phyloP scores from a whole-genome alignment of 2,113 vertebrate species.

The Campylorhamphus procurvoides region DNA sequence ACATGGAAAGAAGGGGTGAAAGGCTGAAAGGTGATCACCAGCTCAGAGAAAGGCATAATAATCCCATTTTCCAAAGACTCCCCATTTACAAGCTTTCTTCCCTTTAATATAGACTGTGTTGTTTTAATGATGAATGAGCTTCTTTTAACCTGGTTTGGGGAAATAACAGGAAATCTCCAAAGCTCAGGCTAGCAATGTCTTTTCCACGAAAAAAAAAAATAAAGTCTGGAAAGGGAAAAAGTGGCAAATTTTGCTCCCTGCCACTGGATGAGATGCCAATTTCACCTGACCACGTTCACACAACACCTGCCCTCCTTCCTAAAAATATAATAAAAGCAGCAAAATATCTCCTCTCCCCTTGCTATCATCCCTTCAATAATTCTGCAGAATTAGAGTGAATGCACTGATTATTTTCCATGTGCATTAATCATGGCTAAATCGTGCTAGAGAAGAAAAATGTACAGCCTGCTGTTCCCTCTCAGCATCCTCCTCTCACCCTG shows the following conservation, averaged over 20 bases:
- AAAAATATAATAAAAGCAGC: not conserved
- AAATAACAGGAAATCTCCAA: not conserved
- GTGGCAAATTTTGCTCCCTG: not conserved
- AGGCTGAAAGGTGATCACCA: not conserved
- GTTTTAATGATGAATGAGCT: not conserved
- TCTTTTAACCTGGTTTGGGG: not conserved
- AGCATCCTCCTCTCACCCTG: conserved; percentile 27
- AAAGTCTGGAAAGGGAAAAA: not conserved
- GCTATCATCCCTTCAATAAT: not conserved
- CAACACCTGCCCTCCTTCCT: not conserved
- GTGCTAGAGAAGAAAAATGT: not conserved
- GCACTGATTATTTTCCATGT: conserved; percentile 4
- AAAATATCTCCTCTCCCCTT: not conserved
- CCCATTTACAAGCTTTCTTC: not conserved
- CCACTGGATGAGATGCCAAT: not conserved
- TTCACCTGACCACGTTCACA: not conserved
- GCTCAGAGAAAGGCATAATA: not conserved
- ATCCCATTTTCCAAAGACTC: not conserved
- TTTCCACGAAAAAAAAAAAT: not conserved
- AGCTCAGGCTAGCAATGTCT: not conserved
- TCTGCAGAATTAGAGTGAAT: conserved; percentile 5
- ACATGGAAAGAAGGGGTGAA: not conserved
- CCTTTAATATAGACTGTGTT: not conserved
- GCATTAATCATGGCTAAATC: conserved; percentile 38
- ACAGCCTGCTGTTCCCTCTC: conserved; percentile 35